Evolutionary conservation across 2,888 invertebrate genomes (phyloP), one percentile per base, ranked within the genome.

Genomic region (Cerastis leucographa): DNA sequence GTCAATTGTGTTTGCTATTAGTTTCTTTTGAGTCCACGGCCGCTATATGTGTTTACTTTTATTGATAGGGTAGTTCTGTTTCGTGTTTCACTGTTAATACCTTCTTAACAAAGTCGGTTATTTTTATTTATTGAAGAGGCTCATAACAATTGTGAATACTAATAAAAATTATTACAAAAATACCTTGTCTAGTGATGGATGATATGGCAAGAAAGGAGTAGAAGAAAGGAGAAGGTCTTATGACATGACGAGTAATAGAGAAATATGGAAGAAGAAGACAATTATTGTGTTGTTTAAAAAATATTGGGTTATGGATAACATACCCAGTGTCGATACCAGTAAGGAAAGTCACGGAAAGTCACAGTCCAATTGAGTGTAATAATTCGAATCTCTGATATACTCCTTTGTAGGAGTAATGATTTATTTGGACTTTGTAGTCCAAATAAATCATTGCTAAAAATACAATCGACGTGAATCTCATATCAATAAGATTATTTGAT

Each of bases 1-100:
- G 72, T 75, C 75, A 74, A 87, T 80, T 71, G 74, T 78, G 51
- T 74, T 85, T 76, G 73, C 62, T 83, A 59, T 71, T 71, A 56
- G 35, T 74, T 78, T 69, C 56, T 84, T 78, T 84, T 54, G 62
- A 76, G 86, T 69, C 64, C 86, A 78, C 40, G 86, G 86, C 40
- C 76, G 51, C 35, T 66, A 54, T 40, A 40, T 68, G 51, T 85
- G 54, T 76, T 84, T 61, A 59, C 25, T 25, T 68, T 71, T 71
- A 35, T 73, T 81, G 49, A 68, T 65, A 71, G 14, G 42, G 9
- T 64, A 8, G 35, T 65, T 56, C 9, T 7, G 35, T 46, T 25
- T 59, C 17, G 4, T 22, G 17, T 62, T 71, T 51, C 62, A n/a
- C 7, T 46, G 61, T 22, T 3, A 4, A 7, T 80, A 35, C 35